These are phyloP conservation scores for Phallusia fumigata DNA, from an alignment of 23 tunicate species.

Conservation along the genomic window DNA sequence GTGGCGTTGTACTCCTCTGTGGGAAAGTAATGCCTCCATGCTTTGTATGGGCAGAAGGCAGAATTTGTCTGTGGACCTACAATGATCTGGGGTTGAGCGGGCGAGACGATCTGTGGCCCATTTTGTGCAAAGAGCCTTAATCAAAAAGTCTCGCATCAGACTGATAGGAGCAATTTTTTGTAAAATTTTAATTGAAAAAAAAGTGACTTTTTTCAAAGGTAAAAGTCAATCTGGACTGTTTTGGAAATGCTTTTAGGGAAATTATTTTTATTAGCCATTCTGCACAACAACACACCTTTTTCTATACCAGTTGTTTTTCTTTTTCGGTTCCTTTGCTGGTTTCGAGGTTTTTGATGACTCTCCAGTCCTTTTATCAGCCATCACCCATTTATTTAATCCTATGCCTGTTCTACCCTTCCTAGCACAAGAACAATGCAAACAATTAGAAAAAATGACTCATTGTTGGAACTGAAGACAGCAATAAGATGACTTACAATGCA, in stretches of 20 bases:
- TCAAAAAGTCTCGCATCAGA: no score
- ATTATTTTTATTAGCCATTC: no score
- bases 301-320: conserved; percentile 36
- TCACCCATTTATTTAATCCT: not conserved
- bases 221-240: no score
- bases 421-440: no score
- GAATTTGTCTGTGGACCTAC: conserved; percentile 43
- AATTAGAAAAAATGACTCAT: no score
- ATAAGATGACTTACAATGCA: no score
- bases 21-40: conserved; percentile 92
- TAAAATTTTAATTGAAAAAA: no score
- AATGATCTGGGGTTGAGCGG: conserved; percentile 55
- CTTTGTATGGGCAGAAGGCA: conserved; percentile 71
- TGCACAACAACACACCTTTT: conserved; percentile 12
- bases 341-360: not conserved
- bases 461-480: no score
- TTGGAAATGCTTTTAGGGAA: no score
- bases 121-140: not conserved
- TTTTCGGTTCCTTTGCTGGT: not conserved
- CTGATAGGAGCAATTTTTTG: no score
- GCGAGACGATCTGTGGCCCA: not conserved
- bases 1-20: conserved; percentile 59
- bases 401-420: no score
- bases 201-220: no score
- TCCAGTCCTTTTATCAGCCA: not conserved